Evolutionary conservation across 2,113 vertebrate genomes (phyloP).

Genomic region (Dasypus novemcinctus): DNA sequence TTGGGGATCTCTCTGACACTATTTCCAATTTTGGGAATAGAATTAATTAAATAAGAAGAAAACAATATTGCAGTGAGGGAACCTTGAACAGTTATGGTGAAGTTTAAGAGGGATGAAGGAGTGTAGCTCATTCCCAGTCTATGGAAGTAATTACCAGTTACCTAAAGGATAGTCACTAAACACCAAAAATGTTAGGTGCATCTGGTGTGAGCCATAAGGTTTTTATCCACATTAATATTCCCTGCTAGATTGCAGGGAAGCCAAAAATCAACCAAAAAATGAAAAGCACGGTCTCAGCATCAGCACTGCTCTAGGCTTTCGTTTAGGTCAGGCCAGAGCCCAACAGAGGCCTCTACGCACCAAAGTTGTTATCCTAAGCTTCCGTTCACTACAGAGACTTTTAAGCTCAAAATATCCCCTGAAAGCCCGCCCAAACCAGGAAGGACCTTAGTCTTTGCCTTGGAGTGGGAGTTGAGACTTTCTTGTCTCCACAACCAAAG

Average conservation of each 20-base stretch:
- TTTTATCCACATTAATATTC: background rate
- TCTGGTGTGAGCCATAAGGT: background rate
- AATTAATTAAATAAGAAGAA: slow-evolving; percentile 40
- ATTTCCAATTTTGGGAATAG: slow-evolving; percentile 12
- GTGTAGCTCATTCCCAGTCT: background rate
- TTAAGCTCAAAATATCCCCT: background rate
- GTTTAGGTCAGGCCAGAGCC: background rate
- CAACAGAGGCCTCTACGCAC: background rate
- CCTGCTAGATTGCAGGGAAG: background rate
- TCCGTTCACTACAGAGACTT: background rate
- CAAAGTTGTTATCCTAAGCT: background rate
- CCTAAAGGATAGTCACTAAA: background rate
- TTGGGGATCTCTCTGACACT: background rate
- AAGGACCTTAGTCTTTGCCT: background rate
- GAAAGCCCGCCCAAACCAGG: background rate
- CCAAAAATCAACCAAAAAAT: background rate
- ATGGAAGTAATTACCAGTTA: background rate
- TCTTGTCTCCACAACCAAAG: background rate
- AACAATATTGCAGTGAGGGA: background rate
- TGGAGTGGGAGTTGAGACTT: background rate
- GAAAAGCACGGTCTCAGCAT: background rate
- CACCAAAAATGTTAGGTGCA: background rate
- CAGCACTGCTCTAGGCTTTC: background rate
- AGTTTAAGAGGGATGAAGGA: background rate
- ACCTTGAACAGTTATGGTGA: background rate